A percentile compares a stretch with the other conserved stretches of the same genome.
Conservation (phyloP, 2,113 vertebrate species). For the Chaenogobius annularis region DNA sequence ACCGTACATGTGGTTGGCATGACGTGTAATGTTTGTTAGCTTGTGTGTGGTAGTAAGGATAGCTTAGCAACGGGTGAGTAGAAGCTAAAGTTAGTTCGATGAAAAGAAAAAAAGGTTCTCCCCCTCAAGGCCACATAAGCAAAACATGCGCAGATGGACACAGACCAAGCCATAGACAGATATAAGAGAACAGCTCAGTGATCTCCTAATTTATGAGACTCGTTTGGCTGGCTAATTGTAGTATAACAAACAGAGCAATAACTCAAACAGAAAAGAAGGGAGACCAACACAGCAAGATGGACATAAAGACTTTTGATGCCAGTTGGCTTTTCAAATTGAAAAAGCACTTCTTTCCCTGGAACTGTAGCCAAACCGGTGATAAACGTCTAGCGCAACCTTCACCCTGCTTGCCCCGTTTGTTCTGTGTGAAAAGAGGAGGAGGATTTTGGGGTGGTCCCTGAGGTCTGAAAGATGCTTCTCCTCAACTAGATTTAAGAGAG, state of each 20-base stretch:
- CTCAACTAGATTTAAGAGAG: conserved; percentile 71
- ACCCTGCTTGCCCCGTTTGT: conserved; percentile 38
- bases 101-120: conserved; percentile 32
- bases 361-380: conserved; percentile 50
- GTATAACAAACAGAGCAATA: conserved; percentile 75
- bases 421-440: conserved; percentile 56
- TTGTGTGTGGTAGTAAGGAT: conserved; percentile 11
- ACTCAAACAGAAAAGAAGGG: conserved; percentile 57
- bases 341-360: conserved; percentile 27
- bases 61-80: conserved; percentile 1
- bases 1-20: conserved; percentile 48
- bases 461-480: conserved; percentile 68
- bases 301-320: conserved; percentile 52
- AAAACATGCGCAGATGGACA: conserved; percentile 56
- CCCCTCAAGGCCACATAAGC: conserved; percentile 34
- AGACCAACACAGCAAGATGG: conserved; percentile 38
- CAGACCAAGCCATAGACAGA: conserved; percentile 36
- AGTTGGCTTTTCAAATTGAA: conserved; percentile 54
- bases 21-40: conserved; percentile 46
- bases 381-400: conserved; percentile 52
- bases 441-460: conserved; percentile 58
- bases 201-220: conserved; percentile 70
- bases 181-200: conserved; percentile 51
- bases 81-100: conserved; percentile 18
- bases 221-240: conserved; percentile 77